Base-by-base conservation (phyloP, 35 echinoderm and acorn worm species). In the Anneissia japonica region DNA sequence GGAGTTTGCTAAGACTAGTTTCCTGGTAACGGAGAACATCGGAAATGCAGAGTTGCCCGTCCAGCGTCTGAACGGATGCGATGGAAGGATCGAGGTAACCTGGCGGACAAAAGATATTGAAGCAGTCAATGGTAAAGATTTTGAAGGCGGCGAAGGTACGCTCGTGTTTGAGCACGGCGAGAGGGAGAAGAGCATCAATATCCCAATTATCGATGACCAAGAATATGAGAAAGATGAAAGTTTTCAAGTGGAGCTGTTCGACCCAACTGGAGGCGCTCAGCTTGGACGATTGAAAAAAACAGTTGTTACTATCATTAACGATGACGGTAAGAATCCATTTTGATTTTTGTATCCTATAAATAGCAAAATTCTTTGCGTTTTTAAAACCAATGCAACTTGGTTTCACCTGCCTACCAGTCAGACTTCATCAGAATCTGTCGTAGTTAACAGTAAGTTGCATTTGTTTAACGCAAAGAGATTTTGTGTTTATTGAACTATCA, bases 221-320 rank as follows among this genome's bases (percentile, higher is more conserved):
- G 95, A 97, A 76, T 97, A 91, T 36, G 95, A 97, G 91, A 97
- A 97, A 79, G 95, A 97, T 72, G 95, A 97, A 77, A 93, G 91
- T 43, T 97, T 97, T 73, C 83, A 97, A 74, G 74, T 97, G 73
- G 95, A 97, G 36, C 92, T 97, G 41, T 90, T 72, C 32, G 95
- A 97, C 16, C 91, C 91, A 14, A 97, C 87, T 33, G 91, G 88
- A 37, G 94, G 94, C 0, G 88, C 91, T 19, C 75, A 93, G 36
- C 83, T 97, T 0, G 95, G 95, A 35, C 36, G 91, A 45, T 85
- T 97, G 31, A 97, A 97, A 83, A 97, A 93, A 78, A 97, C 95
- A 11, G 91, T 97, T 4, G 91, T 97, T 26, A 97, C 95, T 9
- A 97, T 97, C 55, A 86, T 97, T 74, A 97, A 97, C 46, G 95